Conservation (phyloP, 35 echinoderm and acorn worm species). For the Ophiothrix spiculata region DNA sequence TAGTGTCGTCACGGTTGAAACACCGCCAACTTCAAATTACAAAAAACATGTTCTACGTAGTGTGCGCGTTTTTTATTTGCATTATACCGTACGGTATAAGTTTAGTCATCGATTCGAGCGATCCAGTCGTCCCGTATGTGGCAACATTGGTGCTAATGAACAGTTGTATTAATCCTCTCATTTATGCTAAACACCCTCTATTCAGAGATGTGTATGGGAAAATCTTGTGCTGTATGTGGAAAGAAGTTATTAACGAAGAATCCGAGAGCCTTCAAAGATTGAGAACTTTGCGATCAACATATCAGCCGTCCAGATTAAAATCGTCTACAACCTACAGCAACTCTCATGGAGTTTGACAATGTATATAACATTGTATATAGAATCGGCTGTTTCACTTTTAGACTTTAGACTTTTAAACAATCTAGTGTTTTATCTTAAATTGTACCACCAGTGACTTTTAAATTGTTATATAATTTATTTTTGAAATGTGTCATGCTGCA, state of each 20-base stretch:
- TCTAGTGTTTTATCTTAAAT: no score
- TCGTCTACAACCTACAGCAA: no score
- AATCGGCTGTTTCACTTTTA: no score
- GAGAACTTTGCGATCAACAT: neutral
- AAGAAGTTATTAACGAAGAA: neutral
- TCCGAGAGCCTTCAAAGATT: neutral
- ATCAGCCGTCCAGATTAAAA: no score
- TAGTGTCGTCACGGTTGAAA: constrained; percentile 27
- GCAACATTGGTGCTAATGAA: constrained; percentile 63
- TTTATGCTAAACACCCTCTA: constrained; percentile 91
- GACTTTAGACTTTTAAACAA: no score
- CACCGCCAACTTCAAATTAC: constrained; percentile 71
- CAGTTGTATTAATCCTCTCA: constrained; percentile 81
- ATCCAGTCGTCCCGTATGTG: constrained; percentile 66
- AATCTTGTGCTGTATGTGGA: neutral
- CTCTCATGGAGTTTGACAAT: no score
- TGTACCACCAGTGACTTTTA: no score
- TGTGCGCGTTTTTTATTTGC: constrained; percentile 73
- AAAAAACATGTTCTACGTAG: constrained; percentile 89
- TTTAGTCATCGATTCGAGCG: constrained; percentile 54
- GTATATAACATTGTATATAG: no score
- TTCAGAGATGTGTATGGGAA: constrained; percentile 42
- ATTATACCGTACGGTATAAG: constrained; percentile 67
- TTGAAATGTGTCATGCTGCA: no score
- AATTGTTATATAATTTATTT: no score